Evolutionary conservation across 2,888 invertebrate genomes (phyloP).

Genomic region (Macaria liturata): DNA sequence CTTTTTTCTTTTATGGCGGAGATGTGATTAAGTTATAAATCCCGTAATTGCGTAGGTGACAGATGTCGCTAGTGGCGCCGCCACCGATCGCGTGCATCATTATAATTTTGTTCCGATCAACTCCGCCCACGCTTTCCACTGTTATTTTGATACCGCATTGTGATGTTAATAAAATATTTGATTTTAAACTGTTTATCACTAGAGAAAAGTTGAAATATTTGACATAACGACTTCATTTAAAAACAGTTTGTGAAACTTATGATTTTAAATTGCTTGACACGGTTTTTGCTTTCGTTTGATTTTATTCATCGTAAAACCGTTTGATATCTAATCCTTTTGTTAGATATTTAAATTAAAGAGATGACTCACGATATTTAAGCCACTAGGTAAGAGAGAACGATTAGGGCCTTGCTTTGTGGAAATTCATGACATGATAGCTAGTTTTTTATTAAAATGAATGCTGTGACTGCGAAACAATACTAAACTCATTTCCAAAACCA

Average conservation of each 20-base stretch:
- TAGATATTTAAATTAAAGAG: too few species aligned
- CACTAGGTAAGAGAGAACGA: too few species aligned
- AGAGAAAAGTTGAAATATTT: constrained; percentile 31
- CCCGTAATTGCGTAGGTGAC: constrained; percentile 57
- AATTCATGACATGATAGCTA: too few species aligned
- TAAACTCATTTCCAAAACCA: not conserved
- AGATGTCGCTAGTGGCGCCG: constrained; percentile 65
- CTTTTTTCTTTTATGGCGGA: constrained; percentile 37
- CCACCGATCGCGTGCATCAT: constrained; percentile 55
- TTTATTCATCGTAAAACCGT: constrained; percentile 9
- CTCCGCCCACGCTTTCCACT: constrained; percentile 48
- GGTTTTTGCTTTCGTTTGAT: constrained; percentile 20
- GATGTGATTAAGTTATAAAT: constrained; percentile 43
- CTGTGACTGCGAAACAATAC: too few species aligned
- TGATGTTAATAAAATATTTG: constrained; percentile 35
- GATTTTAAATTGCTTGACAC: constrained; percentile 11
- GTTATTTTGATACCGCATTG: constrained; percentile 40
- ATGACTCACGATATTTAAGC: too few species aligned
- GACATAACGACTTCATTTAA: constrained; percentile 35
- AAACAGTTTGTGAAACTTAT: constrained; percentile 29
- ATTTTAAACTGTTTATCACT: constrained; percentile 35
- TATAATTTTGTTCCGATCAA: constrained; percentile 51
- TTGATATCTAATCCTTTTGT: not conserved
- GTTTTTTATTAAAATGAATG: too few species aligned
- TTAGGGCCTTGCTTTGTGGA: too few species aligned